Base-by-base conservation (phyloP, 2,888 invertebrate species). In the Copidosoma aretas region DNA sequence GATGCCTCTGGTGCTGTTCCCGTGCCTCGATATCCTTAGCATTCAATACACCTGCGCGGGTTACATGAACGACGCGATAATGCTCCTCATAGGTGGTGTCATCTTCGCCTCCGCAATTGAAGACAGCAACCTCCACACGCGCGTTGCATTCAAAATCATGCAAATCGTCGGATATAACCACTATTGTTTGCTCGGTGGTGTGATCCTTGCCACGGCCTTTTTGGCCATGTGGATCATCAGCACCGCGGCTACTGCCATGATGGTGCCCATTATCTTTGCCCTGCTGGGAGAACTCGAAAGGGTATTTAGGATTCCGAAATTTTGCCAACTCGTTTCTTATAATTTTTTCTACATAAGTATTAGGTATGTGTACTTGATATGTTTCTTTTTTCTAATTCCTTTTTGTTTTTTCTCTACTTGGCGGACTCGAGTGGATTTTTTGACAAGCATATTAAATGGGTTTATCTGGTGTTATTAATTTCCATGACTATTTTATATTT, bases 91-190 rank as follows among this genome's bases (percentile, higher is more conserved):
- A 84, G 95, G 95, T 0, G 95, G 95, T 1, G 86, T 96, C 74
- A 90, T 95, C 83, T 92, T 95, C 61, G 95, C 95, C 0, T 90
- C 94, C 0, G 93, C 94, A 0, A 91, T 95, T 1, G 95, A 96
- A 84, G 91, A 93, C 79, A 92, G 93, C 77, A 93, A 92, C 82
- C 85, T 96, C 21, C 95, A 96, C 75, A 90, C 92, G 79, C 87
- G 95, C 69, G 91, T 96, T 3, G 95, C 95, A 0, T 83, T 96
- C 60, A 89, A 91, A 84, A 71, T 74, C 10, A 91, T 95, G 68
- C 89, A 90, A 73, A 86, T 89, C 14, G 89, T 91, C 52, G 91
- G 91, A 19, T 90, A 90, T 80, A 91, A 90, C 67, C 91, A 90
- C 77, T 85, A 88, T 78, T 79, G 52, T 49, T 66, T 80, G 5